Evolutionary conservation across 2,888 invertebrate genomes (phyloP).

Genomic region (Shargacucullia verbasci): DNA sequence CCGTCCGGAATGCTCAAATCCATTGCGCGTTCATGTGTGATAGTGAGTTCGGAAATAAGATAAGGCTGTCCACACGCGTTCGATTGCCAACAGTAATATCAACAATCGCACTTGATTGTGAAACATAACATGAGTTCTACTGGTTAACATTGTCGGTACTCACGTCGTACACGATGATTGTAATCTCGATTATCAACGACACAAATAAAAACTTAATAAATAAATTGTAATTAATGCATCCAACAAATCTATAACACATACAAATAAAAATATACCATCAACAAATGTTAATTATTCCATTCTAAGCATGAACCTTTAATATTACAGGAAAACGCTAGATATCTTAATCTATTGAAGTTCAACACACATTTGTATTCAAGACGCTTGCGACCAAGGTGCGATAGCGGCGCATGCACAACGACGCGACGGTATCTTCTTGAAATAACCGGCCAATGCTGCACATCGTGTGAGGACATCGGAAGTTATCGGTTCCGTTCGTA

Average conservation of each 20-base stretch:
- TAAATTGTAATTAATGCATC: no score
- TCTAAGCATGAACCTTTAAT: constrained; percentile 1
- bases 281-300: no score
- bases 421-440: not conserved
- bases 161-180: no score
- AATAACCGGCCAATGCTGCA: constrained; percentile 13
- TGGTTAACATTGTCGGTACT: no score
- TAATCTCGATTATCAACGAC: no score
- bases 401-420: constrained; percentile 14
- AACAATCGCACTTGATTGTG: constrained; percentile 8
- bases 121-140: not conserved
- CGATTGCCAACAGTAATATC: constrained; percentile 3
- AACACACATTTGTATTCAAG: constrained; percentile 34
- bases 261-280: not conserved
- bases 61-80: constrained; percentile 1
- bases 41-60: not conserved
- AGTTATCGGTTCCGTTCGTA: constrained; percentile 21
- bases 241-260: no score
- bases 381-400: not conserved
- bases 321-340: constrained; percentile 6
- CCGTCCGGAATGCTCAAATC: not conserved
- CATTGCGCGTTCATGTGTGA: not conserved
- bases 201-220: no score
- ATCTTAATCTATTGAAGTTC: no score
- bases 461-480: constrained; percentile 24